phyloP scores from a whole-genome alignment of 2,888 invertebrate genomes.

The Keiferia lycopersicella region DNA sequence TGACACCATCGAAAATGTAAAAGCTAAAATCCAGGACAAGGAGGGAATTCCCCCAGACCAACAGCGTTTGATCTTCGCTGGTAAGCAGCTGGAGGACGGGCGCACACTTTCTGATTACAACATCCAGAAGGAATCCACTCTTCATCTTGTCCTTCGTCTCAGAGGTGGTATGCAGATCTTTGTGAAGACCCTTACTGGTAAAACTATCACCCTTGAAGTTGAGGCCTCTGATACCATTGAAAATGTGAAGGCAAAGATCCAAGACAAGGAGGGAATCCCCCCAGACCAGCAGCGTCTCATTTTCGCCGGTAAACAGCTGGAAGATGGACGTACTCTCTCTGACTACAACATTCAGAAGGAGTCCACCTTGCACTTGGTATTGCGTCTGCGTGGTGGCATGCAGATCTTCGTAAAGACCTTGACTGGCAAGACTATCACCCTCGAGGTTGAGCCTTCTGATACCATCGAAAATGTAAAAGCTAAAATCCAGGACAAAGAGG shows the following conservation, averaged over 20 bases:
- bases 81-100: conserved; percentile 54
- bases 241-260: conserved; percentile 49
- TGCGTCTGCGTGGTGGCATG: conserved; percentile 42
- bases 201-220: conserved; percentile 49
- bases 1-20: conserved; percentile 55
- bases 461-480: conserved; percentile 40
- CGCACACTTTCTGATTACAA: conserved; percentile 55
- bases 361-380: conserved; percentile 38
- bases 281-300: conserved; percentile 49
- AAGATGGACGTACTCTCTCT: conserved; percentile 46
- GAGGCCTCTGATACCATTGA: conserved; percentile 47
- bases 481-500: conserved; percentile 40
- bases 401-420: conserved; percentile 42
- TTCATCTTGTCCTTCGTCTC: conserved; percentile 44
- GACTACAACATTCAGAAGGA: conserved; percentile 46
- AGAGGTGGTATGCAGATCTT: conserved; percentile 50
- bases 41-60: conserved; percentile 58
- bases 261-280: conserved; percentile 48
- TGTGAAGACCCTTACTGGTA: conserved; percentile 49
- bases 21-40: conserved; percentile 56
- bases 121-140: conserved; percentile 48
- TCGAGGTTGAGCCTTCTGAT: conserved; percentile 43
- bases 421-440: conserved; percentile 47
- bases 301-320: conserved; percentile 48
- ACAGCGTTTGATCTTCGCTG: conserved; percentile 53